Evolutionary conservation across 92 coral and sea anemone genomes (phyloP), one percentile per base, ranked within the genome.

Genomic region (Meandrina meandrites): DNA sequence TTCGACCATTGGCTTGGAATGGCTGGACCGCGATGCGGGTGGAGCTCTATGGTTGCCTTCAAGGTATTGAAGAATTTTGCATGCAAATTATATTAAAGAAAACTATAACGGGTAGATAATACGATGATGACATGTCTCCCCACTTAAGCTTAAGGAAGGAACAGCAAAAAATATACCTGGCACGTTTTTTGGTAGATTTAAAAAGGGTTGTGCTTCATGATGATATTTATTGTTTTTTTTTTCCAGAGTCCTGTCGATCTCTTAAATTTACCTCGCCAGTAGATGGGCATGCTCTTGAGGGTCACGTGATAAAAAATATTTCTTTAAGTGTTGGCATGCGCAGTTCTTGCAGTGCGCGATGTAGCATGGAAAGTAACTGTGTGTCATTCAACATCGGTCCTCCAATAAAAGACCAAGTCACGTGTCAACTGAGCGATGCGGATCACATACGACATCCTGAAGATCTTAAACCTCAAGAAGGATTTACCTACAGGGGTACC

Each of bases 281-380:
- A 16, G 48, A 54, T 79, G 68, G 47, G 50, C 15, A 14, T 7
- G 82, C 50, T 21, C 82, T 79, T 13, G 82, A 32, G 37, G 82
- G 82, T 56, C 82, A 79, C 28, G 82, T 79, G 82, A 31, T 79
- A 9, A 53, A 79, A 13, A 79, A 79, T 57, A 54, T 79, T 8
- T 53, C 82, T 18, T 19, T 79, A 34, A 79, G 68, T 12, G 27
- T 32, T 27, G 77, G 77, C 36, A 32, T 72, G 77, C 28, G 27
- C 3, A 72, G 77, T 22, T 72, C 77, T 36, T 72, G 77, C 47
- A 72, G 47, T 36, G 77, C 28, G 16, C 27, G 47, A 36, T 72
- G 77, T 32, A 72, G 50, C 12, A 36, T 72, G 30, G 48, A 72
- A 17, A 22, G 27, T 12, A 37, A 35, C 77, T 72, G 77, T 36